Evolutionary conservation across 2,113 vertebrate genomes (phyloP), one percentile per base, ranked within the genome.

Genomic region (Poeciliopsis occidentalis): DNA sequence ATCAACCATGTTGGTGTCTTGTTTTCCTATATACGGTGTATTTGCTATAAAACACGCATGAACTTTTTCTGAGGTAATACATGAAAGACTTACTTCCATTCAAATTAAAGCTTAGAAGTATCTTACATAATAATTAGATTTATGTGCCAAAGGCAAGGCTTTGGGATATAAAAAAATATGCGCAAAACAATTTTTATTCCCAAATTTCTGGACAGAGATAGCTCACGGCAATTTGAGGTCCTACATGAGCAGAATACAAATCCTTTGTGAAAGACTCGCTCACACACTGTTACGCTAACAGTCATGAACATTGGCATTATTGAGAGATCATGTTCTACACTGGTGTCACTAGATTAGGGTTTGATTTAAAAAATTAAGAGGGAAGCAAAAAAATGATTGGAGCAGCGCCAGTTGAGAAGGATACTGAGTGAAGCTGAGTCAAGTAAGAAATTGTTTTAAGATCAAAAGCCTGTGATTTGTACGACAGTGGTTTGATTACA

Each of bases 381-480:
- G 47, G 61, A 80, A 76, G 62, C 78, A 67, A 37, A 83, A 71
- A 74, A 37, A 37, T 37, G 34, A 66, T 61, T 24, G 63, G 24
- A 2, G 0, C 24, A 57, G 69, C 68, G 34, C n/a, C 75, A 67
- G 66, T 32, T 15, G 64, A 79, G 69, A 82, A 88, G 75, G 63
- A 22, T 3, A 24, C 22, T n/a, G 31, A 74, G 79, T 60, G 66
- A 73, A 73, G 71, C 82, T 75, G 80, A 31, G 66, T 84, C 76
- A 87, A 80, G 84, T 85, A 79, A 88, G 64, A 87, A 51, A 90
- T 87, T 80, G 79, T 89, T 84, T 88, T 73, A 85, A 77, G 71
- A 73, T 91, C 79, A 84, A 89, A 89, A 87, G 84, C 71, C 71
- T 79, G 80, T 91, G 73, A 88, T 92, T 88, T 90, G 81, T 92